Base-by-base conservation (phyloP, 1,140 invertebrate genomes). In the Lethrus apterus region DNA sequence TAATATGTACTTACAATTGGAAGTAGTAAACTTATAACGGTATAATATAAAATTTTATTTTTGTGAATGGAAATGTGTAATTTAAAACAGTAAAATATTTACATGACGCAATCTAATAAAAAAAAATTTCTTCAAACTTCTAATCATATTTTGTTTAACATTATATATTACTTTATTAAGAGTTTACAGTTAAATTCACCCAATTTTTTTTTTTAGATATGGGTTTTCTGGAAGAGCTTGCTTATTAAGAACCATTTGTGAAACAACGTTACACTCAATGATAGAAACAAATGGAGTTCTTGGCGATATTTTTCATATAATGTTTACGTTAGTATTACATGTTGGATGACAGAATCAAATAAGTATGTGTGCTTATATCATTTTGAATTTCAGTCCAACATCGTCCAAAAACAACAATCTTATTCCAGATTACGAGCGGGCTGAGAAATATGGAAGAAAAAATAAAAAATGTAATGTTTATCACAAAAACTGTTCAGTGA, bases 321-420 rank as follows among this genome's bases (percentile, higher is more conserved):
- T 73, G 36, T 71, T 73, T 54, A 71, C 67, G 70, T 73, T 65
- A 69, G 62, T 13, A 33, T 33, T 38, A 11, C 11, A 26, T 14
- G 19, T 11, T 18, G 2, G 18, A 14, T 34, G 14, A 18, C 34
- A 11, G 13, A 20, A 21, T 2, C n/a, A n/a, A 32, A 31, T 21
- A 10, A 20, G 13, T 21, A 36, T 29, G n/a, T n/a, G n/a, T n/a
- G n/a, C n/a, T n/a, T n/a, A n/a, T 14, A 24, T 21, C 1, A 10
- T 36, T 23, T 17, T 36, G 3, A 29, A 19, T 26, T 45, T 45
- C 18, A 78, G 75, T 14, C 76, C 76, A 11, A 76, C 73, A 30
- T 65, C 72, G 23, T 77, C 76, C 0, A 62, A 55, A 9, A 69
- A 75, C 41, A 71, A 75, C 58, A 67, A 68, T 10, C 45, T 78